A percentile compares a stretch with the other conserved stretches of the same genome.
phyloP scores from a whole-genome alignment of 2,888 invertebrate species.

The Cantharis rustica region DNA sequence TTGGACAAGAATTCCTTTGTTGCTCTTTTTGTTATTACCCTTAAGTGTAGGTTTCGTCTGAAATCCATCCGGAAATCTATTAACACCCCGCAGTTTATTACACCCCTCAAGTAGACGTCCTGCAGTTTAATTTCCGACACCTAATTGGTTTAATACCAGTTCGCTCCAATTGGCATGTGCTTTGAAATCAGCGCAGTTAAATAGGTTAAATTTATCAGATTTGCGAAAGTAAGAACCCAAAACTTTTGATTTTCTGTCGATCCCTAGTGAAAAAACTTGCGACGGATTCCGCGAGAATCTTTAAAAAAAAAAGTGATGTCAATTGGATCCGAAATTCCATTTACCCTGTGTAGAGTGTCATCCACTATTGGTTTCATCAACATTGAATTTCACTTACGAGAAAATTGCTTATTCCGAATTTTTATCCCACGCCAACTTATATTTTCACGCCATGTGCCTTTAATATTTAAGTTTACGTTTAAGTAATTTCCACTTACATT shows the following conservation, averaged over 20 bases:
- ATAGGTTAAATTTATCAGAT: neutral
- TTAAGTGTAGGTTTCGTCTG: neutral
- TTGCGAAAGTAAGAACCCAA: neutral
- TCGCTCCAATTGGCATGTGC: neutral
- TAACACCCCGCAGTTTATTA: neutral
- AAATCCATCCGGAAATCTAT: neutral
- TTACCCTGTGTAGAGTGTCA: too few species aligned
- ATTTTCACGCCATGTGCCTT: too few species aligned
- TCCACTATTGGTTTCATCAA: neutral
- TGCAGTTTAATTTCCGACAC: neutral
- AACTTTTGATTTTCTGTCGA: too few species aligned
- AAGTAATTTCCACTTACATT: too few species aligned
- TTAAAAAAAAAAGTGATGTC: too few species aligned
- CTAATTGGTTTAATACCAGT: neutral
- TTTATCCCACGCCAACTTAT: too few species aligned
- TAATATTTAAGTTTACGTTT: too few species aligned
- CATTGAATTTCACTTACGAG: neutral
- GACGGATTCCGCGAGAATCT: too few species aligned
- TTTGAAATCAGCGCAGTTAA: neutral
- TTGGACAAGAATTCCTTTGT: neutral
- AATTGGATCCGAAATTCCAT: too few species aligned
- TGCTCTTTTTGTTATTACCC: neutral
- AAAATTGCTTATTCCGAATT: neutral
- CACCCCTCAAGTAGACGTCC: neutral
- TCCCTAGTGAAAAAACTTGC: too few species aligned